Evolutionary conservation across 2,888 invertebrate genomes (phyloP).

Genomic region (Hybos culiciformis): DNA sequence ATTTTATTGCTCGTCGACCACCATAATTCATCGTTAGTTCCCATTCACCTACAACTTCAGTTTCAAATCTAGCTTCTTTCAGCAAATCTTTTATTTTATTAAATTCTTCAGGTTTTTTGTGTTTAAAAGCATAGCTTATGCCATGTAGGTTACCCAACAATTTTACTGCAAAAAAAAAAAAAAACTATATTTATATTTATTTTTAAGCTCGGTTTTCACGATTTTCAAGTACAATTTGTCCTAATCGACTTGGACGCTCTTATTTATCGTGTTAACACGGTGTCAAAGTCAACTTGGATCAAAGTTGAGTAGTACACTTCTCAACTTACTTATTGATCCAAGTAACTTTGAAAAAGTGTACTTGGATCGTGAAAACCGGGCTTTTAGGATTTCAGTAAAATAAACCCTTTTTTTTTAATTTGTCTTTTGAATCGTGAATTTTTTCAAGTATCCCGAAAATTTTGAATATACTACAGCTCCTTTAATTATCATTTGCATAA

Average conservation of each 20-base stretch:
- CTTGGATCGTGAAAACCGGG: too few species aligned
- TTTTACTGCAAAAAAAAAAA: constrained; percentile 15
- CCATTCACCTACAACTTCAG: constrained; percentile 17
- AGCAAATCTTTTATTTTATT: constrained; percentile 18
- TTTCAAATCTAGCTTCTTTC: constrained; percentile 23
- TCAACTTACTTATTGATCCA: not conserved
- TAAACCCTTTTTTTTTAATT: too few species aligned
- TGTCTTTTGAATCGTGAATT: too few species aligned
- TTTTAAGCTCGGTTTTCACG: not conserved
- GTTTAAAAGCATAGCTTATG: constrained; percentile 25
- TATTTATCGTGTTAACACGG: too few species aligned
- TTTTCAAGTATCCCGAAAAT: too few species aligned
- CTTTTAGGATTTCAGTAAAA: too few species aligned
- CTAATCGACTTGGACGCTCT: too few species aligned
- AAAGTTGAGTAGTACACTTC: too few species aligned
- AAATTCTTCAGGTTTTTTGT: constrained; percentile 20
- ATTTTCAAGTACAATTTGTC: not conserved
- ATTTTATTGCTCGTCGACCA: constrained; percentile 15
- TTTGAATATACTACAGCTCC: too few species aligned
- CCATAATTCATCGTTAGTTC: constrained; percentile 7
- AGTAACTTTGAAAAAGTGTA: not conserved
- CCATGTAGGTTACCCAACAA: constrained; percentile 30
- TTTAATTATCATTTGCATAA: too few species aligned
- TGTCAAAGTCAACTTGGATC: too few species aligned
- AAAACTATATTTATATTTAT: not conserved